These are phyloP conservation scores for Luidia sarsii DNA, from an alignment of 53 echinoderm and acorn worm genomes.

Conservation along the genomic window DNA sequence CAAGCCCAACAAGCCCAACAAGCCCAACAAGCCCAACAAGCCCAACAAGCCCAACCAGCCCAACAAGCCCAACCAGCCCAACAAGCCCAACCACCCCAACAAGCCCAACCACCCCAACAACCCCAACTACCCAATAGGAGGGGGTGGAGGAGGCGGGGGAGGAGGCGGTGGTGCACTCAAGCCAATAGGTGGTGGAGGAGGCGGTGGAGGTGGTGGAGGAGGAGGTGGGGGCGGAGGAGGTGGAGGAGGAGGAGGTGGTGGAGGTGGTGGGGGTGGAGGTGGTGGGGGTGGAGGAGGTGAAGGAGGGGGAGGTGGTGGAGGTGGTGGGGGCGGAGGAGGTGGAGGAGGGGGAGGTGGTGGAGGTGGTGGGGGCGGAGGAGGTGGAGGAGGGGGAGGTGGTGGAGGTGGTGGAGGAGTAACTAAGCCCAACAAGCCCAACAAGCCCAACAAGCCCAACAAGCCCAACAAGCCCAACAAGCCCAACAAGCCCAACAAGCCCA, in stretches of 20 bases:
- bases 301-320: neutral
- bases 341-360: neutral
- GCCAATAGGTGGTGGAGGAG: neutral
- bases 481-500: too few species aligned
- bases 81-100: too few species aligned
- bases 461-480: too few species aligned
- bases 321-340: neutral
- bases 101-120: too few species aligned
- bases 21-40: too few species aligned
- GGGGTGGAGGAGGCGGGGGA: too few species aligned
- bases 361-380: neutral
- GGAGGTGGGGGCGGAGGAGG: conserved; percentile 1
- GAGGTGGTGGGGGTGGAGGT: neutral
- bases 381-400: neutral
- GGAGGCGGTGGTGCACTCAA: neutral
- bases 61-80: too few species aligned
- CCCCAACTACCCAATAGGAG: too few species aligned
- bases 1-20: too few species aligned
- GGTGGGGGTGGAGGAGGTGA: neutral
- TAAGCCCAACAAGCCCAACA: too few species aligned
- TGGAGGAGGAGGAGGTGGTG: conserved; percentile 1
- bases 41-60: too few species aligned
- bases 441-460: too few species aligned
- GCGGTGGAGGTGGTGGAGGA: neutral
- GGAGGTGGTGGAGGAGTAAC: neutral